Evolutionary conservation across 2,888 invertebrate species (phyloP).

Genomic region (Nowickia ferox): DNA sequence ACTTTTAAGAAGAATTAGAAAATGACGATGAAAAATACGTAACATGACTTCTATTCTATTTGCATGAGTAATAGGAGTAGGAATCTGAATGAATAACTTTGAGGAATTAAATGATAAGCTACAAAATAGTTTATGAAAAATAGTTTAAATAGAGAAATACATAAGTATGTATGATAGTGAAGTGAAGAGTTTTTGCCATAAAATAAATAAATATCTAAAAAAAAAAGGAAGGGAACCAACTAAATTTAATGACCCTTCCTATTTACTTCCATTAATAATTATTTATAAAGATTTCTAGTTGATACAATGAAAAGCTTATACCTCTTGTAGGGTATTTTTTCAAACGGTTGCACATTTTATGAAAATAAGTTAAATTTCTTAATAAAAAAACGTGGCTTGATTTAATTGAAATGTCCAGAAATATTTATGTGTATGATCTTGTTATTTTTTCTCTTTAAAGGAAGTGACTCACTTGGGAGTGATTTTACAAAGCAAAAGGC

Average conservation of each 20-base stretch:
- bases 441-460: not conserved
- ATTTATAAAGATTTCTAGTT: too few relatives aligned
- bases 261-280: too few relatives aligned
- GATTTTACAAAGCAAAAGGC: too few relatives aligned
- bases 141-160: too few relatives aligned
- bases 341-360: not conserved
- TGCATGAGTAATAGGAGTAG: constrained; percentile 12
- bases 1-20: constrained; percentile 20
- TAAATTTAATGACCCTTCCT: too few relatives aligned
- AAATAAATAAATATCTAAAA: too few relatives aligned
- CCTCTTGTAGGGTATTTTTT: not conserved
- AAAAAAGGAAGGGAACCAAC: too few relatives aligned
- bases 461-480: not conserved
- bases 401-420: constrained; percentile 64
- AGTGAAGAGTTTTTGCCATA: too few relatives aligned
- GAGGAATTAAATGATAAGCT: not conserved
- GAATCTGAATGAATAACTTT: not conserved
- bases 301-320: not conserved
- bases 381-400: constrained; percentile 66
- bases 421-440: constrained; percentile 52
- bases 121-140: not conserved
- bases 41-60: not conserved
- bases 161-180: too few relatives aligned
- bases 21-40: constrained; percentile 35
- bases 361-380: constrained; percentile 50